Evolutionary conservation across 2,113 vertebrate species (phyloP).

Genomic region (Sebastes fasciatus): DNA sequence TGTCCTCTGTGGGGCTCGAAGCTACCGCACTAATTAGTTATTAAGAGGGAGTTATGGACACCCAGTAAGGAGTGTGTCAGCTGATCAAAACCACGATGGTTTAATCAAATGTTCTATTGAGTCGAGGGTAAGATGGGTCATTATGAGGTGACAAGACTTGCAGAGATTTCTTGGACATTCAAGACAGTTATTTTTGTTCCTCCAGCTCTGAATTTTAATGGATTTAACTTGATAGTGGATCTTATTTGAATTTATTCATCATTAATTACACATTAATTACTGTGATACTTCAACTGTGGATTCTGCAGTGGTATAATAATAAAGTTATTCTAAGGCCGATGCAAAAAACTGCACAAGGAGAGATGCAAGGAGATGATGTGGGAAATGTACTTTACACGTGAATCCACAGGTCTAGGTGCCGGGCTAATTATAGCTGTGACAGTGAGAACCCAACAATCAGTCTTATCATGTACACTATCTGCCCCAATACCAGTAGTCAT

Average conservation of each 20-base stretch:
- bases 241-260: no score
- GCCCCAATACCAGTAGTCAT: neutral
- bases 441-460: slow-evolving; percentile 5
- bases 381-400: slow-evolving; percentile 1
- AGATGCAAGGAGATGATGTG: neutral
- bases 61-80: slow-evolving; percentile 42
- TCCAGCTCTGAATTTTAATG: neutral
- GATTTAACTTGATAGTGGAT: neutral
- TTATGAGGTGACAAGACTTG: slow-evolving; percentile 1
- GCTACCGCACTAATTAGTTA: slow-evolving; percentile 55
- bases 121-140: neutral
- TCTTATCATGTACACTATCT: neutral
- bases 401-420: neutral
- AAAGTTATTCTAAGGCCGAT: neutral
- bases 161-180: neutral
- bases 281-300: neutral
- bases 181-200: neutral
- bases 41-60: slow-evolving; percentile 36
- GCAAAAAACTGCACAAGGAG: neutral
- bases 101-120: slow-evolving; percentile 30
- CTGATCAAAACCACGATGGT: slow-evolving; percentile 42
- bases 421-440: neutral
- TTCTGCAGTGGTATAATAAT: neutral
- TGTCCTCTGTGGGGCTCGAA: slow-evolving; percentile 50
- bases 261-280: neutral